These are phyloP conservation scores for Ivindomyrus marchei DNA, from an alignment of 2,113 vertebrate genomes.

Conservation along the genomic window DNA sequence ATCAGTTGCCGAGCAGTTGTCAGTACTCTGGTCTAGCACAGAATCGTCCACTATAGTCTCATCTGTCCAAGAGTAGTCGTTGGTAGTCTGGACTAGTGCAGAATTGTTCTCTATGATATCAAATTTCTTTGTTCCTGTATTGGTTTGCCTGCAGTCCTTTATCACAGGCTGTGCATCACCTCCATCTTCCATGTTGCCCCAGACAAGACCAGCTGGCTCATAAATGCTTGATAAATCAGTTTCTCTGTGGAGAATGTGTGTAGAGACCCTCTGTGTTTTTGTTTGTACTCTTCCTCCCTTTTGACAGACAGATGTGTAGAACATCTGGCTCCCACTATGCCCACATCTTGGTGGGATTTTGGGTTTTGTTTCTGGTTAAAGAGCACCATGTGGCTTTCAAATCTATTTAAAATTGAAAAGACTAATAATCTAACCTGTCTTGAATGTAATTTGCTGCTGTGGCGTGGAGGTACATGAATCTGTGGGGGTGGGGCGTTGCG, in stretches of 20 bases:
- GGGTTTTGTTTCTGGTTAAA: not conserved
- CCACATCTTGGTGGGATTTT: not conserved
- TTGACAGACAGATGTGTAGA: constrained; percentile 10
- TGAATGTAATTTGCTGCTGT: not conserved
- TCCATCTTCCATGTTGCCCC: not conserved
- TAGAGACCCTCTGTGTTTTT: not conserved
- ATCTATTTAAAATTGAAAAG: not conserved
- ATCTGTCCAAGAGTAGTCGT: not conserved
- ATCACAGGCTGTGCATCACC: not conserved
- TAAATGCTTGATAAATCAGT: not conserved
- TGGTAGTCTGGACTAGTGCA: not conserved
- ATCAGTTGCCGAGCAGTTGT: not conserved
- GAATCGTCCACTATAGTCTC: not conserved
- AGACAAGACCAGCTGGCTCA: not conserved
- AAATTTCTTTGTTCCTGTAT: not conserved
- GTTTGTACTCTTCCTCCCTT: not conserved
- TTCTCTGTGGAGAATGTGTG: not conserved
- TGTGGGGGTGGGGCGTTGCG: not conserved
- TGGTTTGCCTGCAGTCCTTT: not conserved
- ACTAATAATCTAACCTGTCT: not conserved
- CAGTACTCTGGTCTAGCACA: not conserved
- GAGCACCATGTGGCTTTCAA: constrained; percentile 1
- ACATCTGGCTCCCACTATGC: not conserved
- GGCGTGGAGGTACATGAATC: not conserved
- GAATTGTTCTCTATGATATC: not conserved